Evolutionary conservation across 2,113 vertebrate species (phyloP).

Genomic region (Nothobranchius furzeri): DNA sequence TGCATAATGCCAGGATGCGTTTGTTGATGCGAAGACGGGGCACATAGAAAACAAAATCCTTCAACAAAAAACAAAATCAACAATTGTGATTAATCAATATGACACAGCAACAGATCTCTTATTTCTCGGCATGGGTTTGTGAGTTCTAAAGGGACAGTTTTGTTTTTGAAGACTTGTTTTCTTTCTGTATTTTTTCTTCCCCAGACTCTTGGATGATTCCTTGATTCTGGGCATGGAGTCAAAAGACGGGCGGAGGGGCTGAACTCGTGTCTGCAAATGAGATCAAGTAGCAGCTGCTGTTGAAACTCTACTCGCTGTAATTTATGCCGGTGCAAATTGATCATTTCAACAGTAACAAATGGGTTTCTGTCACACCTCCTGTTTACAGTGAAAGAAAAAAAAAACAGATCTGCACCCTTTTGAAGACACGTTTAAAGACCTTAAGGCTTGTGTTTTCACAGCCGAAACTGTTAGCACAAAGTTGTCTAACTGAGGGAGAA

Average conservation of each 20-base stretch:
- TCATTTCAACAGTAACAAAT: constrained; percentile 19
- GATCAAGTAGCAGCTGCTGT: constrained; percentile 46
- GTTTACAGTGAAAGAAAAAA: constrained; percentile 10
- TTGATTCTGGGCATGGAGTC: constrained; percentile 16
- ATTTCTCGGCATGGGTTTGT: background rate
- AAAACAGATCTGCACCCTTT: constrained; percentile 1
- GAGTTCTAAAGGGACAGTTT: constrained; percentile 1
- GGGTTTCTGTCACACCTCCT: constrained; percentile 21
- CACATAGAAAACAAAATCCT: constrained; percentile 98
- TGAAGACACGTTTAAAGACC: constrained; percentile 1
- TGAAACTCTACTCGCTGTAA: constrained; percentile 22
- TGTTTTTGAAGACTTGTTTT: constrained; percentile 6
- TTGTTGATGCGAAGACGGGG: constrained; percentile 98
- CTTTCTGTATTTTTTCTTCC: background rate
- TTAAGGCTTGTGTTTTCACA: background rate
- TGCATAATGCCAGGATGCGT: constrained; percentile 95
- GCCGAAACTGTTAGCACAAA: background rate
- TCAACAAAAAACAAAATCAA: constrained; percentile 33
- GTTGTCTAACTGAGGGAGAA: background rate
- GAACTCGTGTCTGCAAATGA: constrained; percentile 43
- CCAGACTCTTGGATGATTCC: constrained; percentile 22
- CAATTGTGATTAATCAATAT: background rate
- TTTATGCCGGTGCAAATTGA: constrained; percentile 31
- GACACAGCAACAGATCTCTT: constrained; percentile 5
- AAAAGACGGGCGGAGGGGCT: constrained; percentile 25